Percentiles rank a stretch among this genome's conserved stretches.
phyloP scores from a whole-genome alignment of 2,113 vertebrate species.

The Donacobius atricapilla region DNA sequence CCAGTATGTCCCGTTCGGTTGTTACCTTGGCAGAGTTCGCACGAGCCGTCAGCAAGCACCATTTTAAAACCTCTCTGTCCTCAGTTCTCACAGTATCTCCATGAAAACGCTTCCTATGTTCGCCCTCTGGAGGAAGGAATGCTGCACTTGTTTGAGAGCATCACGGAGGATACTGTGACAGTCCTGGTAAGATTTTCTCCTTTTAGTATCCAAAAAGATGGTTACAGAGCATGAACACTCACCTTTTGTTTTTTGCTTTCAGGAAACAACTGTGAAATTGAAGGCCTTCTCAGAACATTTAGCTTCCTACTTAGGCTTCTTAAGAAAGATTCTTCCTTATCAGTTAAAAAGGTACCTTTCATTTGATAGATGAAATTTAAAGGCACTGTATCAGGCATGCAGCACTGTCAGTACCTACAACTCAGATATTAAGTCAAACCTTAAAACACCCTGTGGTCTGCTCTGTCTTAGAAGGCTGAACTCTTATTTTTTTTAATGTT shows the following conservation, averaged over 20 bases:
- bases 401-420: not conserved
- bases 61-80: not conserved
- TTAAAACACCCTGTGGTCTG: not conserved
- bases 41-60: not conserved
- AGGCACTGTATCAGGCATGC: not conserved
- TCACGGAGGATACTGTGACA: constrained; percentile 94
- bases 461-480: not conserved
- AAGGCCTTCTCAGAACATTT: constrained; percentile 89
- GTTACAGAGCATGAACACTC: not conserved
- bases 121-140: constrained; percentile 97
- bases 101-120: constrained; percentile 93
- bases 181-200: constrained; percentile 80
- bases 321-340: constrained; percentile 97
- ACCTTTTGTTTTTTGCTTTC: constrained; percentile 21
- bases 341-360: constrained; percentile 92
- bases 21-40: not conserved
- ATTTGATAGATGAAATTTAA: not conserved
- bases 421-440: not conserved
- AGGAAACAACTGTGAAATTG: constrained; percentile 94
- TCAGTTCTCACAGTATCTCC: constrained; percentile 93
- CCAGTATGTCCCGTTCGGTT: not conserved
- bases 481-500: not conserved
- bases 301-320: constrained; percentile 85
- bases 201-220: not conserved
- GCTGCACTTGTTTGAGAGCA: constrained; percentile 89